Base-by-base conservation (phyloP, 2,797 vertebrate genomes). In the Danio choprae region DNA sequence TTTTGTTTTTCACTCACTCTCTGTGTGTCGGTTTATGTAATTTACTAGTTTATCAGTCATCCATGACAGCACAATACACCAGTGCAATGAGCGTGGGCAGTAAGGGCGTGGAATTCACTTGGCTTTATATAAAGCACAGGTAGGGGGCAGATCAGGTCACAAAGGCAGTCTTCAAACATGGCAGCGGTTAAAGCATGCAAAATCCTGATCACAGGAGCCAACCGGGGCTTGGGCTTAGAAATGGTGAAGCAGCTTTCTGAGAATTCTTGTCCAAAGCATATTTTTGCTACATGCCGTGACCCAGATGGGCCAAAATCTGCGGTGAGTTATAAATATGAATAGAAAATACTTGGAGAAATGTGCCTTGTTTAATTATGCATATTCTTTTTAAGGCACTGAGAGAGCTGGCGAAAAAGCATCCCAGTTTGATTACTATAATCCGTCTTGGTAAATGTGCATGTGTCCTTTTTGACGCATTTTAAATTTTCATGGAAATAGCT, bases 131-230 rank as follows among this genome's bases (percentile, higher is more conserved):
- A 51, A 68, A 65, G 12, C 18, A 13, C 4, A 12, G 67, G 18
- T 22, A 41, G 36, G 2, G 2, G 43, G 51, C 40, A 68, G 38
- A 62, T 11, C 63, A 4, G 22, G 10, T 9, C 67, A 76, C 13
- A 65, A 22, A 69, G 38, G 16, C 29, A 18, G 29, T 36, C 36
- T 69, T 9, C 38, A 6, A 36, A 38, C 22, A 3, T 4, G 88
- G 87, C 78, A 3, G 63, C 50, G 43, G 74, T 72, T 29, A 58
- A 72, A 62, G 20, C 69, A 3, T 71, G 55, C 69, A 88, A 56
- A 4, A 22, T 91, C 15, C 83, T 95, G 29, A 88, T 94, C 68
- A 93, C 92, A 0, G 92, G 91, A 22, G 89, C 90, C 59, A 94
- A 93, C 88, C 43, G 87, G 0, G 91, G 92, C 0, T 20, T 92